Percentiles rank a stretch among this genome's conserved stretches.
Evolutionary conservation across 2,797 vertebrate genomes (phyloP).

Genomic region (Characodon lateralis): DNA sequence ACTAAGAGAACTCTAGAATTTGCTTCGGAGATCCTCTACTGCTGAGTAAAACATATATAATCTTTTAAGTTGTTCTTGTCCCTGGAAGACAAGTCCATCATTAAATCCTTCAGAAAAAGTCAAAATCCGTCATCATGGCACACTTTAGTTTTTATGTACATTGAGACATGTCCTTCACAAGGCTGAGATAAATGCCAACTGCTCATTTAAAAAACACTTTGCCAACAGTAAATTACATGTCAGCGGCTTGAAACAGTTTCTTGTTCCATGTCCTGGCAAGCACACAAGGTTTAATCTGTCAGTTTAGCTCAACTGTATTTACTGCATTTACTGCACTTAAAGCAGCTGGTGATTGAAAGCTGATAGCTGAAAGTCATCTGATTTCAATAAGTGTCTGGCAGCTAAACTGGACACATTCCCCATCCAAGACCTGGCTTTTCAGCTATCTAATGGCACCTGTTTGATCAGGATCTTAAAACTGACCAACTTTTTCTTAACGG

Average conservation of each 20-base stretch:
- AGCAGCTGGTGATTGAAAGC: neutral
- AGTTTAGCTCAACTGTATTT: conserved; percentile 18
- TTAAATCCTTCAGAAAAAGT: neutral
- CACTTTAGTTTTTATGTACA: neutral
- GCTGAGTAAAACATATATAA: neutral
- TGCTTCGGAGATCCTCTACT: neutral
- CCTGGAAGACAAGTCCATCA: neutral
- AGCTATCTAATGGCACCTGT: neutral
- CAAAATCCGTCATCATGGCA: neutral
- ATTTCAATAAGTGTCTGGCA: conserved; percentile 12
- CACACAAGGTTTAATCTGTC: conserved; percentile 3
- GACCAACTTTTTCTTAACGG: neutral
- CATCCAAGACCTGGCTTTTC: neutral
- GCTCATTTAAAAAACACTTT: conserved; percentile 2
- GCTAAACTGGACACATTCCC: neutral
- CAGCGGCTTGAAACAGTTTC: neutral
- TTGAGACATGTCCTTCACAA: neutral
- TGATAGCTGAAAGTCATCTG: conserved; percentile 8
- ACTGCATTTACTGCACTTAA: conserved; percentile 1
- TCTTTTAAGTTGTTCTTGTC: conserved; percentile 1
- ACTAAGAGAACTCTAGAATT: neutral
- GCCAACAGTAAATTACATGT: conserved; percentile 7
- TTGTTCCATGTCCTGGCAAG: neutral
- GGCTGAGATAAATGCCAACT: conserved; percentile 7
- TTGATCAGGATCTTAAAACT: neutral